Conservation (phyloP, 2,797 vertebrate genomes). For the Carapus acus region DNA sequence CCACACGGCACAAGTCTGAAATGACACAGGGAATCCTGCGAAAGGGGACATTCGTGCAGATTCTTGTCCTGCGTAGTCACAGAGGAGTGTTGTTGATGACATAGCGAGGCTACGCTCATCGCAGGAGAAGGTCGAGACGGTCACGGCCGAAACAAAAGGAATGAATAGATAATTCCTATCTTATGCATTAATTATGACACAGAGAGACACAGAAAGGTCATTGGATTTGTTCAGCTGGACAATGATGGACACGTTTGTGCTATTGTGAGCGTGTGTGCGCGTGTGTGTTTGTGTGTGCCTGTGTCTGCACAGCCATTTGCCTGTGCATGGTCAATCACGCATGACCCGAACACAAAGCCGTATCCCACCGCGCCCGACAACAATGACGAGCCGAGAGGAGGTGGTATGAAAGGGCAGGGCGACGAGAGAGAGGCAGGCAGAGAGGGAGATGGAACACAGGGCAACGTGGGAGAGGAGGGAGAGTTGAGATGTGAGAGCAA, state of each 20-base stretch:
- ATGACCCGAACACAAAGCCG: slow-evolving; percentile 40
- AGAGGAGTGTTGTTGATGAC: too few species aligned
- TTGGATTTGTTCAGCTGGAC: slow-evolving; percentile 1
- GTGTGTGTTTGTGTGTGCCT: slow-evolving; percentile 10
- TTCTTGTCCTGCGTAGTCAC: too few species aligned
- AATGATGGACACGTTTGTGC: slow-evolving; percentile 9
- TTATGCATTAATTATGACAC: not conserved
- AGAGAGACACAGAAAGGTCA: slow-evolving; percentile 4
- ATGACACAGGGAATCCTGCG: too few species aligned
- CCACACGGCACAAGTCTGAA: too few species aligned
- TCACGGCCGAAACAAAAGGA: not conserved
- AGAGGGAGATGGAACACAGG: not conserved
- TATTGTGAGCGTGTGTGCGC: not conserved
- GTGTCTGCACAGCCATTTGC: not conserved
- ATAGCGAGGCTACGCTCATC: too few species aligned
- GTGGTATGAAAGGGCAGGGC: slow-evolving; percentile 28
- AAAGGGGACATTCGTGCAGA: too few species aligned
- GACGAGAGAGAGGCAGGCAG: not conserved
- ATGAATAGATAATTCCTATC: not conserved
- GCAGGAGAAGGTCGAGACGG: not conserved
- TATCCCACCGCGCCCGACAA: slow-evolving; percentile 31
- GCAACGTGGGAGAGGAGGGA: not conserved
- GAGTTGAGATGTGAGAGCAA: slow-evolving; percentile 49
- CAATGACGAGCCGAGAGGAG: slow-evolving; percentile 38
- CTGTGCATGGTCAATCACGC: slow-evolving; percentile 34